Base-by-base conservation (phyloP, 2,888 invertebrate species). In the Helicoverpa assulta region DNA sequence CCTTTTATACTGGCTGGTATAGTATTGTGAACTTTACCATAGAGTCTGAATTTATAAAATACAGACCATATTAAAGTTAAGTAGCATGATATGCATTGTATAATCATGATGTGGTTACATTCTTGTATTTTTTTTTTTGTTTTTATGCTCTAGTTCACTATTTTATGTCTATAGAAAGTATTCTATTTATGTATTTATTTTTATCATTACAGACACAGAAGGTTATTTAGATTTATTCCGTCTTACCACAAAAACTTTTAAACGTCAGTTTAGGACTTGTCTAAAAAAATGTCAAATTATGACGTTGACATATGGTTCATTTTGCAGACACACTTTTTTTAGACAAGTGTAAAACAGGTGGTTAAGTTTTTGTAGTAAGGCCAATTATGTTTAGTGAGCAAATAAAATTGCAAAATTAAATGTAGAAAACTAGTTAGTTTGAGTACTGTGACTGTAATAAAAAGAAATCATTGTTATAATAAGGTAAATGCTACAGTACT, bases 1-100 rank as follows among this genome's bases (percentile, higher is more conserved):
- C 57, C 59, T 50, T 74, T 70, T 55, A 55, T 70, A 80, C 78
- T 64, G 56, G 59, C 40, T 50, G 50, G 18, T 14, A 40, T 5
- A 0, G 60, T n/a, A 72, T 70, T 75, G 56, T 66, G 51, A 61
- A 58, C 21, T 18, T n/a, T 47, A 47, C 43, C 16, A 21, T 19
- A 54, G n/a, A 19, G 47, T 47, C 26, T 58, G 40, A 58, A 67
- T 60, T 40, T 69, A 69, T 65, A 68, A 8, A 43, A 57, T 40
- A 60, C 26, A 63, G 33, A 56, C 50, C 26, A 52, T 43, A 7
- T n/a, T 18, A 50, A 21, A 33, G 19, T 70, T 26, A 47, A n/a
- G 19, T 61, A 55, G 29, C 55, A 33, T 63, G 37, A 26, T 54
- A 14, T 18, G 52, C 19, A 16, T 40, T 29, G 10, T 63, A 6